Evolutionary conservation across 2,797 vertebrate species (phyloP).

Genomic region (Anabacerthia variegaticeps): DNA sequence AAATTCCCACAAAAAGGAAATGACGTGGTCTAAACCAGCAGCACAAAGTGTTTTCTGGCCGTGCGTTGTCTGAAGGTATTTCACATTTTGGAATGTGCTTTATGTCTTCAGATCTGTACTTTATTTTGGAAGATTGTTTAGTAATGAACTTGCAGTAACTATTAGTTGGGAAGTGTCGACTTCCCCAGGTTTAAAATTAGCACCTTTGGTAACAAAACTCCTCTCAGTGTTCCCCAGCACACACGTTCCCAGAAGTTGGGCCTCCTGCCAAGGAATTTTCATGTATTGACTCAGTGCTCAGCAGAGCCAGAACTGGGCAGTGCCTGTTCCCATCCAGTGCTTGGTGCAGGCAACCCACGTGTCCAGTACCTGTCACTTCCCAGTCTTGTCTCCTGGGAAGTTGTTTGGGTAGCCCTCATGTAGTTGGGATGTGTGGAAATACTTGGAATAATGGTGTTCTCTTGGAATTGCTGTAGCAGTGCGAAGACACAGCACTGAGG

Average conservation of each 20-base stretch:
- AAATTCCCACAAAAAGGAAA: fast-evolving
- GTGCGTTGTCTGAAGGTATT: fast-evolving
- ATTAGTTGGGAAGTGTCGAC: background rate
- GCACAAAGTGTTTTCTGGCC: fast-evolving
- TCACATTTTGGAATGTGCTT: background rate
- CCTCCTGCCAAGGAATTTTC: background rate
- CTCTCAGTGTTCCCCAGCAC: background rate
- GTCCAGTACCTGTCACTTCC: background rate
- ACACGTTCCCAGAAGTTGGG: background rate
- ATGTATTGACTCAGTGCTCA: background rate
- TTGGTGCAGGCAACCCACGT: background rate
- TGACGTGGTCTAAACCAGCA: fast-evolving
- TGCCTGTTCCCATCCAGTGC: background rate
- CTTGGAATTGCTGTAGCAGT: background rate
- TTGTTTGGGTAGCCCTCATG: background rate
- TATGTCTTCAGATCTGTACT: background rate
- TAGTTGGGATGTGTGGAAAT: fast-evolving
- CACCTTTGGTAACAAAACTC: background rate
- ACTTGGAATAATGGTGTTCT: fast-evolving
- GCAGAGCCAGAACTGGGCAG: background rate
- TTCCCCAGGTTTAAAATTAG: background rate
- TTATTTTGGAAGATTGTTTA: background rate
- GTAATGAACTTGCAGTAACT: background rate
- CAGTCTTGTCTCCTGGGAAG: background rate
- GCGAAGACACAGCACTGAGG: background rate